phyloP scores from a whole-genome alignment of 2,797 vertebrate genomes.

The Hafferia zeledoni region DNA sequence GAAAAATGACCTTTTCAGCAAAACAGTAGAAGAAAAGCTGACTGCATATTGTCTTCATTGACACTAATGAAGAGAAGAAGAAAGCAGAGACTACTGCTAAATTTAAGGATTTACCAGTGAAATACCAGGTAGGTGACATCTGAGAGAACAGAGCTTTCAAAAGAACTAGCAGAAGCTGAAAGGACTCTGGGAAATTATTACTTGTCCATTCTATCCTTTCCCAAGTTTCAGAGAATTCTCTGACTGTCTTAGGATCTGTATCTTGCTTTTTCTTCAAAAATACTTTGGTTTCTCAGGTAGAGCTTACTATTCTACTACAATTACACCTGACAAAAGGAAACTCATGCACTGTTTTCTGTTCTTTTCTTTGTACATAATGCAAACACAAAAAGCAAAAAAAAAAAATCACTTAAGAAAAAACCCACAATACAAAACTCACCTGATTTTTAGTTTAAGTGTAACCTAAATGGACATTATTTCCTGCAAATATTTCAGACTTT shows the following conservation, averaged over 20 bases:
- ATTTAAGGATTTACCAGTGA: not conserved
- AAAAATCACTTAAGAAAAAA: not conserved
- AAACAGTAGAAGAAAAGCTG: constrained; percentile 35
- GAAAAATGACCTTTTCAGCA: constrained; percentile 45
- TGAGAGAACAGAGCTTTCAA: not conserved
- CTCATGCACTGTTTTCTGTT: not conserved
- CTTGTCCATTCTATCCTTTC: not conserved
- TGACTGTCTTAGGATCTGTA: not conserved
- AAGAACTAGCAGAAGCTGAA: not conserved
- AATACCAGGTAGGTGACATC: not conserved
- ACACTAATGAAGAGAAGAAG: constrained; percentile 46
- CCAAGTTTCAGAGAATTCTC: not conserved
- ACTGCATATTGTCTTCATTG: not conserved
- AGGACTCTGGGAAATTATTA: not conserved
- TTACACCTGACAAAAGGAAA: not conserved
- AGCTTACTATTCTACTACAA: not conserved
- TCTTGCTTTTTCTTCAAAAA: not conserved
- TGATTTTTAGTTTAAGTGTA: not conserved
- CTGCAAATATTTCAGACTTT: not conserved
- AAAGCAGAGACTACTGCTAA: not conserved
- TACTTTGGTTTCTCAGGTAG: not conserved
- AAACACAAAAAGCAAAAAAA: not conserved
- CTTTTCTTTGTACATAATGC: not conserved
- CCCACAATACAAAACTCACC: not conserved
- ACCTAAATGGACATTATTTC: not conserved